Evolutionary conservation across 2,888 invertebrate genomes (phyloP).

Genomic region (Lycocerus yunnanus): DNA sequence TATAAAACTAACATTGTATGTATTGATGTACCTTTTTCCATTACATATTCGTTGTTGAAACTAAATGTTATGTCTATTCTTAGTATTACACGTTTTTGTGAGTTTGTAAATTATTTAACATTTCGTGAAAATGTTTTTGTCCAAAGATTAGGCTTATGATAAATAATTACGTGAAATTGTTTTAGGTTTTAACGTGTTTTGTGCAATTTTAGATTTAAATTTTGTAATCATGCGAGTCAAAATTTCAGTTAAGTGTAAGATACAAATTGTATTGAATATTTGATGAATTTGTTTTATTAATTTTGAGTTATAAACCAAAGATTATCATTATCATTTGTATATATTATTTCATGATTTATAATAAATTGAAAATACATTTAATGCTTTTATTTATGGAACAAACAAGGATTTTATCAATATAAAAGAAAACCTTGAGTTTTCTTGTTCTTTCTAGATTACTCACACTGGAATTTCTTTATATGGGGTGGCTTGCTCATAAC

Average conservation of each 20-base stretch:
- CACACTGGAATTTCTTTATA: not conserved
- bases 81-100: not conserved
- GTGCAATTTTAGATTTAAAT: constrained; percentile 2
- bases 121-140: constrained; percentile 18
- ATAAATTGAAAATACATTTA: not conserved
- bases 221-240: not conserved
- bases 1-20: not conserved
- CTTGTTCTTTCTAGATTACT: not conserved
- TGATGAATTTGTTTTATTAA: not conserved
- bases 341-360: not conserved
- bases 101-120: constrained; percentile 4
- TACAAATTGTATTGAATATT: not conserved
- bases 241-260: not conserved
- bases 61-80: not conserved
- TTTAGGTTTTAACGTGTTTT: not conserved
- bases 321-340: not conserved
- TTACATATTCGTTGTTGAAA: not conserved
- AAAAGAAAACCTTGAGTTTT: not conserved
- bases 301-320: not conserved
- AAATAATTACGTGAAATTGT: not conserved
- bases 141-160: constrained; percentile 22
- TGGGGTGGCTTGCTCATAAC: no score
- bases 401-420: not conserved
- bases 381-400: not conserved
- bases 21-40: not conserved